These are phyloP conservation scores for Tuberolachnus salignus DNA, from an alignment of 2,888 invertebrate species.

Conservation along the genomic window DNA sequence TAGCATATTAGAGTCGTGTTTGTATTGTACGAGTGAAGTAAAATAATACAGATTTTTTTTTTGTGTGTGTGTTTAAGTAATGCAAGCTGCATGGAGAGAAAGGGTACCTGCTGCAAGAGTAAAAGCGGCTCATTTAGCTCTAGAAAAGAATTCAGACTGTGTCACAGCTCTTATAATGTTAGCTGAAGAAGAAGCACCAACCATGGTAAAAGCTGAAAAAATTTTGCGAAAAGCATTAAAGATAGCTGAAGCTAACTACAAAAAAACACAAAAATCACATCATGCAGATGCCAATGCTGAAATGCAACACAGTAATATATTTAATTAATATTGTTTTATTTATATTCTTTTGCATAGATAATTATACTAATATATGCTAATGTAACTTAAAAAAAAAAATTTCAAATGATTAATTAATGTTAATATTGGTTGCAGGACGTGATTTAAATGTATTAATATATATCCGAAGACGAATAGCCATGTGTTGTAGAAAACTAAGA, in stretches of 20 bases:
- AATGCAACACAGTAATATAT: conserved; percentile 70
- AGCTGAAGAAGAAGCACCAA: conserved; percentile 95
- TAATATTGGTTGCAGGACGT: conserved; percentile 67
- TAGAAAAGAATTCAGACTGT: conserved; percentile 88
- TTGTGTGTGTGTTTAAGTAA: conserved; percentile 71
- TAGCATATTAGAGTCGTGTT: not conserved
- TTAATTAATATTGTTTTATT: conserved; percentile 28
- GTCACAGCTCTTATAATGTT: conserved; percentile 92
- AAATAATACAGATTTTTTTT: not conserved
- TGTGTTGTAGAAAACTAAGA: conserved; percentile 94
- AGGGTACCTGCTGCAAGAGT: conserved; percentile 88
- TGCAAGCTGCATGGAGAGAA: conserved; percentile 97
- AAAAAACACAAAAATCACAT: conserved; percentile 79
- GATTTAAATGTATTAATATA: conserved; percentile 94
- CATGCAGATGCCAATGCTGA: conserved; percentile 78
- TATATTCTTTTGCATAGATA: not conserved
- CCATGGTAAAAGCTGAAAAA: conserved; percentile 86
- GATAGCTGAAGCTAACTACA: conserved; percentile 80
- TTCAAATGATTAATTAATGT: not conserved
- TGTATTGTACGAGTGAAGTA: not conserved
- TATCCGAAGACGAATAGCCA: conserved; percentile 90
- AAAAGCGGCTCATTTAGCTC: conserved; percentile 86
- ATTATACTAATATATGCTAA: too few relatives aligned
- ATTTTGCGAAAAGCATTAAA: conserved; percentile 82
- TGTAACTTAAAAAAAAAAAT: not conserved